Conservation (phyloP, 2,888 invertebrate species). For the Notocelia uddmanniana region DNA sequence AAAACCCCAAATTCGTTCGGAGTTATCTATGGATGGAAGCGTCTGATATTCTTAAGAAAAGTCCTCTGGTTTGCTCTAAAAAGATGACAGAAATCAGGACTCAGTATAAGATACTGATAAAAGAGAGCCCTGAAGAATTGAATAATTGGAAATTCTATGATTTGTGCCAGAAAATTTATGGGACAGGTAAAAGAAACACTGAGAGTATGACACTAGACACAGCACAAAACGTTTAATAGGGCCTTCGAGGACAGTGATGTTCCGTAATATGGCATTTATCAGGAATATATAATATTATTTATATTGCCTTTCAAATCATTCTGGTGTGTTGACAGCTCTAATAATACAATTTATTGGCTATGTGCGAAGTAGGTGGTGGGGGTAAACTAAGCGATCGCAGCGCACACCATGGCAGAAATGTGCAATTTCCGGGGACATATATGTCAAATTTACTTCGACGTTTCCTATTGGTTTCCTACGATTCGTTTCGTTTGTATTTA, state of each 20-base stretch:
- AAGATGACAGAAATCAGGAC: slow-evolving; percentile 78
- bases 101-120: slow-evolving; percentile 73
- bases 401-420: too few species aligned
- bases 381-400: too few species aligned
- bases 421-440: too few species aligned
- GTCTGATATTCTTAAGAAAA: slow-evolving; percentile 68
- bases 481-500: too few species aligned
- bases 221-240: slow-evolving; percentile 22
- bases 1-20: slow-evolving; percentile 74
- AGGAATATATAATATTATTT: too few species aligned
- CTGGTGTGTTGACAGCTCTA: too few species aligned
- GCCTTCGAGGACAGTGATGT: neutral
- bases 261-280: neutral
- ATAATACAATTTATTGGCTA: too few species aligned
- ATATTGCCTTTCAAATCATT: neutral
- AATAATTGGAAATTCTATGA: slow-evolving; percentile 70
- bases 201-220: slow-evolving; percentile 41
- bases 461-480: too few species aligned
- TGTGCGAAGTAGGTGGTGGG: too few species aligned
- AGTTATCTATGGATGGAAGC: slow-evolving; percentile 78
- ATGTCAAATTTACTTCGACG: too few species aligned
- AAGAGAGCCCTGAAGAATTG: slow-evolving; percentile 64
- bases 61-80: slow-evolving; percentile 73
- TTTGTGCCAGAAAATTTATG: slow-evolving; percentile 79
- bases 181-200: slow-evolving; percentile 69